Percentiles rank a stretch among this genome's conserved stretches.
These are phyloP conservation scores for Lanius collurio DNA, from an alignment of 2,113 vertebrate species.

Conservation along the genomic window DNA sequence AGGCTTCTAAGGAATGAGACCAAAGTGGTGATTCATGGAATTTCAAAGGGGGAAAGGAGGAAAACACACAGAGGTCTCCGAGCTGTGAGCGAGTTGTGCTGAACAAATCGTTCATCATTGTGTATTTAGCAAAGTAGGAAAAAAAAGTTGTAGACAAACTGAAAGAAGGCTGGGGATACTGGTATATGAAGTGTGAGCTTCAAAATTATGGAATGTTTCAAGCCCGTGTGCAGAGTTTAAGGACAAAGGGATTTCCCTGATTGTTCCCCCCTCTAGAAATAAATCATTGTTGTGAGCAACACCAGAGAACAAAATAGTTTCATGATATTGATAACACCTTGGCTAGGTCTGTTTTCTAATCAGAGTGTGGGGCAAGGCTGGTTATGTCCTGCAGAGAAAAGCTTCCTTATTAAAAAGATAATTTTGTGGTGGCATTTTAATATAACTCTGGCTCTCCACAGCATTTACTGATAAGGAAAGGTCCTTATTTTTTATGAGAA, in stretches of 20 bases:
- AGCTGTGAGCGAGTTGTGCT: not conserved
- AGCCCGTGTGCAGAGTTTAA: not conserved
- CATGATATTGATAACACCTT: slow-evolving; percentile 2
- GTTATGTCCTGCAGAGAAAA: not conserved
- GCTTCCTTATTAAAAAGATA: not conserved
- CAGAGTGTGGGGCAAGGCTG: not conserved
- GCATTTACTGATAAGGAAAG: not conserved
- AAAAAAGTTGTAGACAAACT: not conserved
- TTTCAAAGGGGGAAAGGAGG: not conserved
- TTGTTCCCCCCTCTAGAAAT: not conserved
- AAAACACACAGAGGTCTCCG: not conserved
- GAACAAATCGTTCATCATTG: accelerated
- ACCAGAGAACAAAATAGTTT: not conserved
- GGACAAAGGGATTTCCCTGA: slow-evolving; percentile 19
- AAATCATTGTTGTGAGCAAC: not conserved
- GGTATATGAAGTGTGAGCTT: not conserved
- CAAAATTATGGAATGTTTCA: not conserved
- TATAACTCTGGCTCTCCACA: not conserved
- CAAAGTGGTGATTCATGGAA: slow-evolving; percentile 11
- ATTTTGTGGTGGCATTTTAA: not conserved
- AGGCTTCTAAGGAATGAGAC: not conserved
- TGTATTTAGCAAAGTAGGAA: not conserved
- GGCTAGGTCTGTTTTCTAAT: slow-evolving; percentile 7
- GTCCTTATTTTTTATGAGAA: not conserved
- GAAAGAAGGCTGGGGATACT: not conserved